phyloP scores from a whole-genome alignment of 2,113 vertebrate genomes.

The Parus major region DNA sequence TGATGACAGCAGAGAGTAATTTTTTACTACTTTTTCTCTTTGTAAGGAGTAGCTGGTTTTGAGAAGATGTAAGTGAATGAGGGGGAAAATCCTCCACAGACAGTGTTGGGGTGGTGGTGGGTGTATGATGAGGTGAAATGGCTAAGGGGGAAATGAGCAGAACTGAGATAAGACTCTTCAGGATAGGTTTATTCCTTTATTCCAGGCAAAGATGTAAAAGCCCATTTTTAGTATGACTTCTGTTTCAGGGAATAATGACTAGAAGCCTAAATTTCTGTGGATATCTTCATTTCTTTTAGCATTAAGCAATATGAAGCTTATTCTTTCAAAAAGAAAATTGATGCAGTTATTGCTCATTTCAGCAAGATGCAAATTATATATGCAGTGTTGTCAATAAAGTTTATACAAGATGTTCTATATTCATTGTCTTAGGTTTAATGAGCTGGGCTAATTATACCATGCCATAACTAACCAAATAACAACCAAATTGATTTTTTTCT shows the following conservation, averaged over 20 bases:
- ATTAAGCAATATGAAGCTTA: background rate
- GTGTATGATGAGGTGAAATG: background rate
- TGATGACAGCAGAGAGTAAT: background rate
- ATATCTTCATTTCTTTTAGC: background rate
- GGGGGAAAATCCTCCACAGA: too few relatives aligned
- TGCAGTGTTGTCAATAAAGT: conserved; percentile 5
- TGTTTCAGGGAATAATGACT: background rate
- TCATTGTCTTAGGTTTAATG: conserved; percentile 39
- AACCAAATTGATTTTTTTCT: background rate
- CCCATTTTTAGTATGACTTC: background rate
- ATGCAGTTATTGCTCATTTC: conserved; percentile 11
- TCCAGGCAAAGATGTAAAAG: background rate
- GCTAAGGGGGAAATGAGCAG: background rate
- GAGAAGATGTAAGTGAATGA: background rate
- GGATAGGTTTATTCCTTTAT: background rate
- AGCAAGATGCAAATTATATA: conserved; percentile 39
- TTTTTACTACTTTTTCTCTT: background rate
- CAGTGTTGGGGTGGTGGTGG: background rate
- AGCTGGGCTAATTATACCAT: conserved; percentile 43
- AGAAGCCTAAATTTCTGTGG: background rate
- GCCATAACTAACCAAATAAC: conserved; percentile 48
- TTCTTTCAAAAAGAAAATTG: background rate
- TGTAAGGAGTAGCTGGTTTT: background rate
- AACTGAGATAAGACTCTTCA: background rate
- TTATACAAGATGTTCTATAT: background rate